Percentiles rank a stretch among this genome's conserved stretches.
These are phyloP conservation scores for Copsychus sechellarum DNA, from an alignment of 2,113 vertebrate species.

Conservation along the genomic window DNA sequence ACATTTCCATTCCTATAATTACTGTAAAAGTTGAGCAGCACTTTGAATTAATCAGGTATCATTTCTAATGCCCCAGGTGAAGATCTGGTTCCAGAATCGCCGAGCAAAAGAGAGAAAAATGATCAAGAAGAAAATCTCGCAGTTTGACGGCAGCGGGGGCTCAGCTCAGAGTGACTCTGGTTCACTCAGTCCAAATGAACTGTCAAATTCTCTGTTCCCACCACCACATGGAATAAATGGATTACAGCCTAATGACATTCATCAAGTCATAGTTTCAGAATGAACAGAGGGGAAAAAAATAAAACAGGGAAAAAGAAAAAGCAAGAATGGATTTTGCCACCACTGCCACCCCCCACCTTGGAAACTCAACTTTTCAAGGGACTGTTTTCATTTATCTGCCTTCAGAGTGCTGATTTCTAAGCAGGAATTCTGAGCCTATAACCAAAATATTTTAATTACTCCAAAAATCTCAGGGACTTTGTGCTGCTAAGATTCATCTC, in stretches of 20 bases:
- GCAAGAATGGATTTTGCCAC: background rate
- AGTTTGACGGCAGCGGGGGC: constrained; percentile 86
- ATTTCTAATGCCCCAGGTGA: constrained; percentile 76
- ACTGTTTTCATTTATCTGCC: background rate
- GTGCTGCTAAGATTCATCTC: constrained; percentile 15
- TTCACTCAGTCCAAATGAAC: constrained; percentile 87
- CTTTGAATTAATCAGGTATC: background rate
- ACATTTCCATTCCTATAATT: background rate
- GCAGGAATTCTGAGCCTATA: background rate
- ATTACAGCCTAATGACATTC: constrained; percentile 88
- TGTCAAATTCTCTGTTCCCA: constrained; percentile 82
- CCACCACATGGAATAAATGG: constrained; percentile 77
- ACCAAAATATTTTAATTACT: background rate
- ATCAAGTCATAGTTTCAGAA: constrained; percentile 85
- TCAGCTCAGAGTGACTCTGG: constrained; percentile 91
- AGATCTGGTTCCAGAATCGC: constrained; percentile 97
- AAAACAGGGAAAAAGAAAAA: background rate
- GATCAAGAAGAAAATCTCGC: constrained; percentile 92
- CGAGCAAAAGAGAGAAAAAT: constrained; percentile 92
- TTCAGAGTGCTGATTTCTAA: background rate
- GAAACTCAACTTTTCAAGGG: background rate
- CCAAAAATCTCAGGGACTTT: constrained; percentile 27
- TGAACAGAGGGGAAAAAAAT: constrained; percentile 12
- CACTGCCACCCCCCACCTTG: background rate
- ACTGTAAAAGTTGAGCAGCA: background rate